Percentiles rank a stretch among this genome's conserved stretches.
phyloP scores from a whole-genome alignment of 2,888 invertebrate species.

The Chrysolina haemoptera region DNA sequence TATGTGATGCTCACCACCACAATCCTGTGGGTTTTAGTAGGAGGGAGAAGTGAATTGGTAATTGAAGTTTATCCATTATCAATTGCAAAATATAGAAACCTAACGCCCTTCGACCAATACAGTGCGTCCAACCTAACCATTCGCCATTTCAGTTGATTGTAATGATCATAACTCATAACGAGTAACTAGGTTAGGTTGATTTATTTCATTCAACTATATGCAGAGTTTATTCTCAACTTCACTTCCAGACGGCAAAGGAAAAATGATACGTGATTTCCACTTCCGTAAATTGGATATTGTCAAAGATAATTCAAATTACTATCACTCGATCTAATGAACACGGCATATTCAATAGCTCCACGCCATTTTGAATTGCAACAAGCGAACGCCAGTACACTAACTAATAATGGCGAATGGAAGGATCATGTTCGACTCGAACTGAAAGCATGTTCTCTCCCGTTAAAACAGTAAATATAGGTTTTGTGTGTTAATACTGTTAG shows the following conservation, averaged over 20 bases:
- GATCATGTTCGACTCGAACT: constrained; percentile 34
- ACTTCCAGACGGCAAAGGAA: background rate
- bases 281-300: background rate
- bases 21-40: too few species aligned
- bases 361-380: constrained; percentile 20
- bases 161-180: too few species aligned
- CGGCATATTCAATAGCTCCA: constrained; percentile 18
- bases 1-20: too few species aligned
- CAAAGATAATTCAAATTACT: background rate
- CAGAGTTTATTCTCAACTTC: background rate
- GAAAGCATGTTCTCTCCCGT: constrained; percentile 27
- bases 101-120: too few species aligned
- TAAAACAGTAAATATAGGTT: constrained; percentile 40
- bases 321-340: constrained; percentile 8
- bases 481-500: constrained; percentile 36
- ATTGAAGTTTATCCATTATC: too few species aligned
- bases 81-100: too few species aligned
- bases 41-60: too few species aligned
- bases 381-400: constrained; percentile 26
- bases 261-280: background rate
- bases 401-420: constrained; percentile 38
- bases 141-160: too few species aligned
- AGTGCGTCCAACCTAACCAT: too few species aligned
- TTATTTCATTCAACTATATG: too few species aligned
- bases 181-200: too few species aligned